These are phyloP conservation scores for Pangasius sanitwongsei DNA, from an alignment of 2,797 vertebrate genomes.

Conservation along the genomic window DNA sequence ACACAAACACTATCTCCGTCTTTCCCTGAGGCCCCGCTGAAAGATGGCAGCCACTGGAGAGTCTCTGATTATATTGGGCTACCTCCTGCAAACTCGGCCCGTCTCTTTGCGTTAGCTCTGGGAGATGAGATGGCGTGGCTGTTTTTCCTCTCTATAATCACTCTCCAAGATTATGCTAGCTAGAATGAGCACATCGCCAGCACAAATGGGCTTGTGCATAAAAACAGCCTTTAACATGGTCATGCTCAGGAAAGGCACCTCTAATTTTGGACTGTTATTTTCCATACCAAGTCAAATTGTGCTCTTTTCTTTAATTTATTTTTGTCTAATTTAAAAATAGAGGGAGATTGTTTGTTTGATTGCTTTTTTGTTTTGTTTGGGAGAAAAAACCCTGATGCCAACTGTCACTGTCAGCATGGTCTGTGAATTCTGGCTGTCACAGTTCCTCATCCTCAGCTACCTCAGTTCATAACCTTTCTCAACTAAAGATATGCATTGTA, in stretches of 20 bases:
- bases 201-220: constrained; percentile 2
- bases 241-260: background rate
- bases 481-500: background rate
- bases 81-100: constrained; percentile 67
- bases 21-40: constrained; percentile 61
- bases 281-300: background rate
- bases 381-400: background rate
- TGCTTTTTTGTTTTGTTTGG: too few relatives aligned
- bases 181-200: constrained; percentile 9
- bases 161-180: constrained; percentile 68
- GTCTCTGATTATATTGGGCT: constrained; percentile 78
- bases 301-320: background rate
- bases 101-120: constrained; percentile 76
- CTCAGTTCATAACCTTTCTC: background rate
- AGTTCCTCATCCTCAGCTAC: background rate
- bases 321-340: background rate
- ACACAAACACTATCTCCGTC: constrained; percentile 1
- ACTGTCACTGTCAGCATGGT: background rate
- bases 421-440: background rate
- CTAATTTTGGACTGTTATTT: background rate
- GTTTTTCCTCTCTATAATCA: constrained; percentile 70
- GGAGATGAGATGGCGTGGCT: constrained; percentile 72
- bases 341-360: background rate
- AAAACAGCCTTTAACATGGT: background rate
- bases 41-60: constrained; percentile 76